These are phyloP conservation scores for Ptilodon capucinus DNA, from an alignment of 2,888 invertebrate species.

Conservation along the genomic window DNA sequence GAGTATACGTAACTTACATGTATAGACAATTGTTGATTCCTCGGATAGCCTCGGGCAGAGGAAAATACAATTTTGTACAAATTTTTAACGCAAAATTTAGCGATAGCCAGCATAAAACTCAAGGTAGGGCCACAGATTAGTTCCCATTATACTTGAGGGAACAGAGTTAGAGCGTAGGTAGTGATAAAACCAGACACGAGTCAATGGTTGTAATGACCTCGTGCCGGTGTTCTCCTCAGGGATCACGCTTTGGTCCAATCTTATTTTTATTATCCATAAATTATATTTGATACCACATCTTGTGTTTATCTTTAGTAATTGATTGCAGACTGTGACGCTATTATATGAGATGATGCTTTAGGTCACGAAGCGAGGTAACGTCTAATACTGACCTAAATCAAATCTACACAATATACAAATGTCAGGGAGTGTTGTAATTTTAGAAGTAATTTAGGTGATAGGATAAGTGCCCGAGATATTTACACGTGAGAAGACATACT, in stretches of 20 bases:
- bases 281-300: conserved; percentile 35
- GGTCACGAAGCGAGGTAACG: conserved; percentile 15
- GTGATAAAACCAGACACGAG: conserved; percentile 49
- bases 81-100: too few relatives aligned
- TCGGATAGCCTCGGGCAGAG: too few relatives aligned
- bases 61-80: too few relatives aligned
- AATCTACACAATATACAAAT: not conserved
- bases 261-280: conserved; percentile 51
- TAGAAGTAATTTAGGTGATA: not conserved
- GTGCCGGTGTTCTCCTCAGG: conserved; percentile 37
- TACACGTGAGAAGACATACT: not conserved
- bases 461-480: not conserved
- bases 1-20: too few relatives aligned
- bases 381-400: not conserved
- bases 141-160: conserved; percentile 29
- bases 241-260: conserved; percentile 51
- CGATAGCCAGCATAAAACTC: too few relatives aligned
- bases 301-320: conserved; percentile 31
- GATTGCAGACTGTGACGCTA: conserved; percentile 30
- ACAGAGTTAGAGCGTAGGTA: conserved; percentile 31
- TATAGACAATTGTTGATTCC: too few relatives aligned
- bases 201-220: conserved; percentile 52
- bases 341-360: conserved; percentile 17
- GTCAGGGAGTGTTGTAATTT: too few relatives aligned
- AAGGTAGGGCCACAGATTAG: too few relatives aligned